Conservation (phyloP, 2,888 invertebrate genomes). For the Ectobius pallidus region DNA sequence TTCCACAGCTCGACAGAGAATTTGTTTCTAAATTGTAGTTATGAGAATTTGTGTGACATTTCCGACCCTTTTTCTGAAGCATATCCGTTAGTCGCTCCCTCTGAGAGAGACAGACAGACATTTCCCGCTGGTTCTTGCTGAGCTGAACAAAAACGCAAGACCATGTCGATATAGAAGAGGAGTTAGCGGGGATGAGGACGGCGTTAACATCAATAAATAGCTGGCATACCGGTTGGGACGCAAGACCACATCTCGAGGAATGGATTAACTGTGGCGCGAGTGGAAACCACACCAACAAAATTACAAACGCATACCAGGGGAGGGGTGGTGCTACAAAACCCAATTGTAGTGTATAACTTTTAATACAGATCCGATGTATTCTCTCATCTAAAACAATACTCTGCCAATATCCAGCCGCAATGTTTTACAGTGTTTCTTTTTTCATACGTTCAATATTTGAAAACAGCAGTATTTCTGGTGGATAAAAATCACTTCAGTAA, state of each 20-base stretch:
- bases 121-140: too few species aligned
- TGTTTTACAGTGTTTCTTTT: neutral
- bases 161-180: neutral
- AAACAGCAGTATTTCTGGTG: too few species aligned
- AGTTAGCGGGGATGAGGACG: too few species aligned
- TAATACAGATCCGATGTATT: neutral
- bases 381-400: neutral
- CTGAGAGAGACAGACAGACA: too few species aligned
- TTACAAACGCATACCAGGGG: constrained; percentile 1
- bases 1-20: too few species aligned
- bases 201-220: neutral
- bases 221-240: neutral
- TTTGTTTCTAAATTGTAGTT: too few species aligned
- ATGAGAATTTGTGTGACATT: too few species aligned
- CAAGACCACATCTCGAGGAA: neutral
- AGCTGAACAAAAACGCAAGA: neutral
- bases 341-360: neutral
- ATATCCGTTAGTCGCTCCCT: too few species aligned
- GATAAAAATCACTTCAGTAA: too few species aligned
- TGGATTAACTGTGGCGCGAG: neutral
- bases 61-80: too few species aligned
- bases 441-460: too few species aligned
- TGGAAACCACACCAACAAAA: neutral
- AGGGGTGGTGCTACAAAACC: neutral
- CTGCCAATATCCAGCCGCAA: neutral